A percentile compares a stretch with the other conserved stretches of the same genome.
Evolutionary conservation across 2,113 vertebrate species (phyloP).

Genomic region (Scopus umbretta): DNA sequence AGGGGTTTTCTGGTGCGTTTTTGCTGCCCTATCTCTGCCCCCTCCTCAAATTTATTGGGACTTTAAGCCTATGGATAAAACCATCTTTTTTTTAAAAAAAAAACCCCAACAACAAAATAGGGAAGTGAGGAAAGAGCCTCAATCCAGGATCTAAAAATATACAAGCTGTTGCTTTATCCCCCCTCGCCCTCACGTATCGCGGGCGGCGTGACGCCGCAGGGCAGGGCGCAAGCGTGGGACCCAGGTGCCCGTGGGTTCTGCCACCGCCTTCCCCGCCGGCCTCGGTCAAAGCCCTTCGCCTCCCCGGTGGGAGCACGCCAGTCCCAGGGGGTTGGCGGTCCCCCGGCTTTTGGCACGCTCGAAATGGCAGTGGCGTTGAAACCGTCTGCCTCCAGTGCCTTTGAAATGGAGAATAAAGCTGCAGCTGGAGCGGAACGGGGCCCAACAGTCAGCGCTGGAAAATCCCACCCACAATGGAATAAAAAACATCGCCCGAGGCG

Average conservation of each 20-base stretch:
- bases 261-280: neutral
- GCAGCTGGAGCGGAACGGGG: conserved; percentile 65
- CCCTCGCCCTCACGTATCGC: rapidly evolving
- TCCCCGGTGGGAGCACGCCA: neutral
- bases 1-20: neutral
- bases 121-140: neutral
- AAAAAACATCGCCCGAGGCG: conserved; percentile 16
- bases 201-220: rapidly evolving
- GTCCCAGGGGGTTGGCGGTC: neutral
- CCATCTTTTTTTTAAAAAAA: neutral
- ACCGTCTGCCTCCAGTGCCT: conserved; percentile 50
- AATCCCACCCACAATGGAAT: conserved; percentile 65
- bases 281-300: neutral
- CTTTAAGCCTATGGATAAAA: neutral
- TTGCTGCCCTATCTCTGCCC: neutral
- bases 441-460: conserved; percentile 60
- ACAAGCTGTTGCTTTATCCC: neutral
- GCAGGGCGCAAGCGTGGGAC: neutral
- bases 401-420: conserved; percentile 68
- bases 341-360: neutral
- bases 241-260: neutral
- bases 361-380: conserved; percentile 61
- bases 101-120: neutral
- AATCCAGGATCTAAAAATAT: neutral
- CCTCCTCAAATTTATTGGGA: neutral